Conservation (phyloP, 2,888 invertebrate species). For the Microctonus hyperodae region DNA sequence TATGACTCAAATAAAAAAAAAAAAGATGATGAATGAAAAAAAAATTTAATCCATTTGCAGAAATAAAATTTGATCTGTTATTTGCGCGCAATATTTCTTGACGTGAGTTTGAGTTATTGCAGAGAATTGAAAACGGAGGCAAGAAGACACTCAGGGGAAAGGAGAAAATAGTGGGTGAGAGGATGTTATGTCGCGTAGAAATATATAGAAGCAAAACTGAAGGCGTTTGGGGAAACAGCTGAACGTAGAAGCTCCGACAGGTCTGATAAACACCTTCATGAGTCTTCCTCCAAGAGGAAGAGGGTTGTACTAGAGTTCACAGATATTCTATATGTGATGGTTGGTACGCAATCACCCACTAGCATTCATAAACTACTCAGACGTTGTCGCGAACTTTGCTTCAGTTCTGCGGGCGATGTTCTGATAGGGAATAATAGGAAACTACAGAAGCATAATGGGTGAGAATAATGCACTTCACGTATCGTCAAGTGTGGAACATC, state of each 20-base stretch:
- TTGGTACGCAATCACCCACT: constrained; percentile 29
- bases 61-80: constrained; percentile 4
- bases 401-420: constrained; percentile 41
- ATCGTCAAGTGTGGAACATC: constrained; percentile 23
- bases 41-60: neutral
- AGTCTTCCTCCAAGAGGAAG: constrained; percentile 27
- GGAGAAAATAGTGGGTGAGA: constrained; percentile 24
- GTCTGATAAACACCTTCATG: constrained; percentile 41
- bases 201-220: constrained; percentile 17
- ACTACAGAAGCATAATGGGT: constrained; percentile 26
- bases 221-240: constrained; percentile 27
- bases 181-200: constrained; percentile 26
- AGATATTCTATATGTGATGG: neutral
- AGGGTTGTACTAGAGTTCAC: neutral
- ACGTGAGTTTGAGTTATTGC: constrained; percentile 47
- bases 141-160: neutral
- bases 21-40: neutral
- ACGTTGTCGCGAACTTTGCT: constrained; percentile 49
- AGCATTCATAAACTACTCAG: constrained; percentile 55
- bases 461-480: constrained; percentile 28
- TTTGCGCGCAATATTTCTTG: constrained; percentile 17
- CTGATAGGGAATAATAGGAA: constrained; percentile 50
- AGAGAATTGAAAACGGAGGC: constrained; percentile 26
- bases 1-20: neutral
- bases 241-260: constrained; percentile 26